These are phyloP conservation scores for Operophtera brumata DNA, from an alignment of 2,888 invertebrate species.

Conservation along the genomic window DNA sequence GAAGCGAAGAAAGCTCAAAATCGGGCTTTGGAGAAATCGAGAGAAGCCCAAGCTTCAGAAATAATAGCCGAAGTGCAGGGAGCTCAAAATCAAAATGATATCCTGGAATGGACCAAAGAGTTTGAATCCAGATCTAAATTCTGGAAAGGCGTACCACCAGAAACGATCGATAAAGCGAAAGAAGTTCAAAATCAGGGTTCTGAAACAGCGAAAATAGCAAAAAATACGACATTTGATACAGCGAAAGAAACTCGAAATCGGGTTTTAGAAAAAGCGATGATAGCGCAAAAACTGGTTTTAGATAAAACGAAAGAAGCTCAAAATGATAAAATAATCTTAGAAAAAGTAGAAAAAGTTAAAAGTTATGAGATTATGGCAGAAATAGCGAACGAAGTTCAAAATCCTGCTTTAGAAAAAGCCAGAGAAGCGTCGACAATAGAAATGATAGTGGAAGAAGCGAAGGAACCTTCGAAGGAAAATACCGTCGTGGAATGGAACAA, in stretches of 20 bases:
- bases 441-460: background rate
- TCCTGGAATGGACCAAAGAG: slow-evolving; percentile 6
- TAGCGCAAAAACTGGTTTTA: background rate
- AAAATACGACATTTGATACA: background rate
- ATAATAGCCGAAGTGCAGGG: background rate
- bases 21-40: slow-evolving; percentile 1
- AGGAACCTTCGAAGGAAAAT: slow-evolving; percentile 12
- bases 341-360: too few species aligned
- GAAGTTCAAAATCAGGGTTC: background rate
- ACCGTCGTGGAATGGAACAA: slow-evolving; percentile 48
- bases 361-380: too few species aligned
- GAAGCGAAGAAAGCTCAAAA: background rate
- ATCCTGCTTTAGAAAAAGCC: background rate
- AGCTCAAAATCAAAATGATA: background rate
- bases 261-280: background rate
- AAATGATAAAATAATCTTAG: background rate
- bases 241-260: background rate
- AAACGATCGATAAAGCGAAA: background rate
- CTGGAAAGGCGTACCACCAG: slow-evolving; percentile 8
- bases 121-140: slow-evolving; percentile 11
- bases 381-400: background rate
- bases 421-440: background rate
- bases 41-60: slow-evolving; percentile 5
- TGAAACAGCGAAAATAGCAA: background rate
- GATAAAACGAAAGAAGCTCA: background rate